phyloP scores from a whole-genome alignment of 2,888 invertebrate species.

The Patella pellucida region DNA sequence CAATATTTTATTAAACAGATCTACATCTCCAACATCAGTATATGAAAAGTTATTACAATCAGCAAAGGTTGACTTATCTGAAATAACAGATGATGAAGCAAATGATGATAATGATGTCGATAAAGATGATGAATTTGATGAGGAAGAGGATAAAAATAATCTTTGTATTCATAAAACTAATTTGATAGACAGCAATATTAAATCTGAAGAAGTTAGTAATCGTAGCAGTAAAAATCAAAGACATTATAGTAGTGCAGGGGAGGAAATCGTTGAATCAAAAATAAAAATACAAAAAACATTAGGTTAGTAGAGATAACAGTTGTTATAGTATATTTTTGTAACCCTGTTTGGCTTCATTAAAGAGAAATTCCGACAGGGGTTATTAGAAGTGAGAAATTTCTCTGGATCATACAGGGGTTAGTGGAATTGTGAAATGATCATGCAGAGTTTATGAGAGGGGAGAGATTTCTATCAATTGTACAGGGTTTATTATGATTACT shows the following conservation, averaged over 20 bases:
- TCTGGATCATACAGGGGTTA: too few relatives aligned
- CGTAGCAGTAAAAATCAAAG: constrained; percentile 13
- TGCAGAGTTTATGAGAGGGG: too few relatives aligned
- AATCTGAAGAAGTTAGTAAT: neutral
- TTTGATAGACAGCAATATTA: neutral
- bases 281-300: constrained; percentile 21
- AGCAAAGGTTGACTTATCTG: constrained; percentile 39
- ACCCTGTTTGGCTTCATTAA: too few relatives aligned
- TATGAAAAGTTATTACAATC: constrained; percentile 55
- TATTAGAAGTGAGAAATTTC: too few relatives aligned
- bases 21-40: constrained; percentile 62
- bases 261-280: constrained; percentile 18
- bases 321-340: too few relatives aligned
- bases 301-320: too few relatives aligned
- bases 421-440: too few relatives aligned
- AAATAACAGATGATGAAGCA: constrained; percentile 10
- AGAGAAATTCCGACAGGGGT: too few relatives aligned
- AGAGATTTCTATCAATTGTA: too few relatives aligned
- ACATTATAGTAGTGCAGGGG: constrained; percentile 12
- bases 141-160: constrained; percentile 8
- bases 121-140: neutral
- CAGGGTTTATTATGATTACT: too few relatives aligned
- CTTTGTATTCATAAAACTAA: neutral
- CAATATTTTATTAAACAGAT: constrained; percentile 49
- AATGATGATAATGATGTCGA: constrained; percentile 14